Percentiles rank a stretch among this genome's conserved stretches.
Conservation (phyloP, 2,797 vertebrate genomes). For the Ibycter americanus region DNA sequence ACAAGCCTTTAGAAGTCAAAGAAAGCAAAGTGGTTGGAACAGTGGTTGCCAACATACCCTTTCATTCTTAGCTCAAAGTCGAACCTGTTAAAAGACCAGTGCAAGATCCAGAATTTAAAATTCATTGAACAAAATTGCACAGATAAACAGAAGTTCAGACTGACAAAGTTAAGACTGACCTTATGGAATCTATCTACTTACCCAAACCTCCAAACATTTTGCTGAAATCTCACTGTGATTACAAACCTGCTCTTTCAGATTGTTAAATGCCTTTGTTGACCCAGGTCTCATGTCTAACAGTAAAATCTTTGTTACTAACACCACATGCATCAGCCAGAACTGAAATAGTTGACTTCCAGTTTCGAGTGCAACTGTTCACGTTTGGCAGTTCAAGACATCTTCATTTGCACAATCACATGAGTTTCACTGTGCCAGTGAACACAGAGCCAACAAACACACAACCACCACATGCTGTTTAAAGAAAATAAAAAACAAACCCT, state of each 20-base stretch:
- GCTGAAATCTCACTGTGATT: neutral
- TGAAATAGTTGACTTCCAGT: neutral
- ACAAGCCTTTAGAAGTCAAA: neutral
- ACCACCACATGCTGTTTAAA: neutral
- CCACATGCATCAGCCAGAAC: neutral
- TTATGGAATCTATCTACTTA: neutral
- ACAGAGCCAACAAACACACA: neutral
- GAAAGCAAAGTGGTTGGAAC: neutral
- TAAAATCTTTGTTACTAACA: neutral
- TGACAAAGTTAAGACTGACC: neutral
- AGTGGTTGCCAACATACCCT: neutral
- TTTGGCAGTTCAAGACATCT: neutral
- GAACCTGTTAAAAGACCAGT: neutral
- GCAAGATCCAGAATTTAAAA: neutral
- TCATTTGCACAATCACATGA: neutral
- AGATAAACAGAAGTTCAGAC: neutral
- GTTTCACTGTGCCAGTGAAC: neutral
- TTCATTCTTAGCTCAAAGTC: neutral
- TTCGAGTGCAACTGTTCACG: neutral
- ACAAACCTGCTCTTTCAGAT: neutral
- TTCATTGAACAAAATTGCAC: neutral
- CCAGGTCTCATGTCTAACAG: neutral
- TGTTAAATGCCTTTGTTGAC: neutral
- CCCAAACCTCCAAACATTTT: neutral
- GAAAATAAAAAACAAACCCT: neutral